Evolutionary conservation across 2,888 invertebrate genomes (phyloP), one percentile per base, ranked within the genome.

Genomic region (Ephialtes manifestator): DNA sequence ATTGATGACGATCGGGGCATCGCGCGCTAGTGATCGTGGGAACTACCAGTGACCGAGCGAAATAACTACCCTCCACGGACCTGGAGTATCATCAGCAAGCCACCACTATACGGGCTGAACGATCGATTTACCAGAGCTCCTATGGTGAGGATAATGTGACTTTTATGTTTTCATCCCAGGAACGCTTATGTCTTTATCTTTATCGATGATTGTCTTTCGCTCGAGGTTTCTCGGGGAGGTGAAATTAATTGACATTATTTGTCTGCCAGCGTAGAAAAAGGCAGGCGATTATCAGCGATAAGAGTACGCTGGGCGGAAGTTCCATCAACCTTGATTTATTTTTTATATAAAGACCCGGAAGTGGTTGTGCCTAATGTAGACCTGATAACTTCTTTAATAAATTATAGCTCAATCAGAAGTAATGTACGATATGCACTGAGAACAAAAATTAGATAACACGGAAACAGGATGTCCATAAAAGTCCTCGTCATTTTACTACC

Each of bases 81-180:
- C 46, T 70, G 58, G 48, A 68, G 70, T 63, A 67, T 78, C 77
- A 75, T 77, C 81, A 68, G 72, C 67, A 39, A 60, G 74, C 80
- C 63, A 65, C 80, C 60, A 68, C 68, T 78, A 71, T 67, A 71
- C 53, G 63, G 72, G 67, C 68, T 72, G 79, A 83, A 80, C 84
- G 87, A 87, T 87, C 84, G 84, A 84, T 83, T 58, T 70, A 78
- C 78, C 83, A 53, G 60, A 78, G 35, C 72, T 39, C 60, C 31
- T 28, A 60, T 28, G 28, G 18, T 31, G 48, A 60, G 67, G 86
- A 86, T 87, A 86, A 87, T 83, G 79, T 80, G 87, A 83, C 86
- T 87, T 86, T 87, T 86, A 86, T 87, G 85, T 86, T 84, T 87
- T 77, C 85, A 86, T 86, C 84, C 70, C 53, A 5, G 10, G 53